phyloP scores from a whole-genome alignment of 2,797 vertebrate species.

The Thalassophryne amazonica region DNA sequence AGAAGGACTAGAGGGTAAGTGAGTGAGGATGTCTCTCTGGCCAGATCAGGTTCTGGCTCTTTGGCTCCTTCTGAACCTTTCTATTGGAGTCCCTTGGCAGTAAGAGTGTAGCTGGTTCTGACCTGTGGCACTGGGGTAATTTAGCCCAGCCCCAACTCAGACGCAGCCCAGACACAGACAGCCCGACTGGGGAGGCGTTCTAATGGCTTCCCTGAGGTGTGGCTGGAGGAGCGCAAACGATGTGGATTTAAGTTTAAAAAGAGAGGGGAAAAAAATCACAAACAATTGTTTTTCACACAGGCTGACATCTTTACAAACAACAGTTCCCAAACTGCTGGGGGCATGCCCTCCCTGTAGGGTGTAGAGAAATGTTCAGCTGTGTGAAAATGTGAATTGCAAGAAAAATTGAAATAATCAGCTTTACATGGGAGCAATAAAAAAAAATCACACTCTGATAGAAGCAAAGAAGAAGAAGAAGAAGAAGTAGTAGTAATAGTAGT shows the following conservation, averaged over 20 bases:
- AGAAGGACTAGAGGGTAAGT: slow-evolving; percentile 46
- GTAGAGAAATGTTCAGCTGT: too few species aligned
- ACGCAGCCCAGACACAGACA: slow-evolving; percentile 50
- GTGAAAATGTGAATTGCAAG: too few species aligned
- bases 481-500: too few species aligned
- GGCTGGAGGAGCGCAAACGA: slow-evolving; percentile 22
- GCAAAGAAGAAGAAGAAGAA: too few species aligned
- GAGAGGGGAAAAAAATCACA: too few species aligned
- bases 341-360: too few species aligned
- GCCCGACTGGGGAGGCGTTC: slow-evolving; percentile 37
- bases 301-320: not conserved
- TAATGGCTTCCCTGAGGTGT: slow-evolving; percentile 74
- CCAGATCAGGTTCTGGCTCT: slow-evolving; percentile 53
- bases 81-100: slow-evolving; percentile 65
- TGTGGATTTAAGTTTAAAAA: slow-evolving; percentile 19
- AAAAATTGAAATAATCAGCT: too few species aligned
- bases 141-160: slow-evolving; percentile 53
- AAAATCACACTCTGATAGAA: too few species aligned
- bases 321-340: too few species aligned
- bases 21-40: slow-evolving; percentile 48
- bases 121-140: slow-evolving; percentile 73
- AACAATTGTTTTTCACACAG: slow-evolving; percentile 4
- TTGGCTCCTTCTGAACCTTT: slow-evolving; percentile 65
- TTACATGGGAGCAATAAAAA: too few species aligned
- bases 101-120: slow-evolving; percentile 49